Evolutionary conservation across 1,140 invertebrate genomes (phyloP), one percentile per base, ranked within the genome.

Genomic region (Pogonomyrmex barbatus): DNA sequence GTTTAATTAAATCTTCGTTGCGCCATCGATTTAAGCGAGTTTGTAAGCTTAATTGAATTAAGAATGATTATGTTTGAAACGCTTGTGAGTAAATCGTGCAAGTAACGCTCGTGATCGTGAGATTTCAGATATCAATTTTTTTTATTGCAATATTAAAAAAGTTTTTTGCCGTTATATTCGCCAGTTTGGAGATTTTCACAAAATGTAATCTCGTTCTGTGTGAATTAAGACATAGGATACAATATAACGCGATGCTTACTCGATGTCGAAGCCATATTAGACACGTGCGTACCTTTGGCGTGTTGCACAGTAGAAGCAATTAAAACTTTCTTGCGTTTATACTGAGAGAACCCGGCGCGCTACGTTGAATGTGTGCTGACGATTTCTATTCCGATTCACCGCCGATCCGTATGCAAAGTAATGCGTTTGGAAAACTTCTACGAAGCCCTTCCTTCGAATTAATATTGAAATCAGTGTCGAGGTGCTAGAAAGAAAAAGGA

Each of bases 321-420:
- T 88, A 85, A 73, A 87, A 85, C 78, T 67, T 85, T 60, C 60
- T 87, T 47, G 71, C 82, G 56, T 71, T 63, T 56, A 60, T 54
- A 52, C 58, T 60, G 30, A 33, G 10, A 36, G 45, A 54, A 42
- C 36, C 50, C 12, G 17, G 56, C 14, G 33, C 56, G 52, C 14
- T 45, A 70, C 63, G 45, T 82, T 71, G 54, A 78, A 71, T 62
- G 68, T 83, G 47, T 39, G 68, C 47, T 45, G 68, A 65, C 73
- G 79, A 87, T 78, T 78, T 87, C 58, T 86, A 65, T 58, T 52
- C 62, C 45, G 63, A 71, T 82, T 83, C 39, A 36, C 71, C 45
- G 60, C 42, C 87, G 70, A 89, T 89, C 88, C 87, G 83, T 77
- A 89, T 88, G 87, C 84, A 86, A 89, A 89, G 63, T 77, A 88